Evolutionary conservation across 2,797 vertebrate species (phyloP).

Genomic region (Phrynocephalus guinanensis): DNA sequence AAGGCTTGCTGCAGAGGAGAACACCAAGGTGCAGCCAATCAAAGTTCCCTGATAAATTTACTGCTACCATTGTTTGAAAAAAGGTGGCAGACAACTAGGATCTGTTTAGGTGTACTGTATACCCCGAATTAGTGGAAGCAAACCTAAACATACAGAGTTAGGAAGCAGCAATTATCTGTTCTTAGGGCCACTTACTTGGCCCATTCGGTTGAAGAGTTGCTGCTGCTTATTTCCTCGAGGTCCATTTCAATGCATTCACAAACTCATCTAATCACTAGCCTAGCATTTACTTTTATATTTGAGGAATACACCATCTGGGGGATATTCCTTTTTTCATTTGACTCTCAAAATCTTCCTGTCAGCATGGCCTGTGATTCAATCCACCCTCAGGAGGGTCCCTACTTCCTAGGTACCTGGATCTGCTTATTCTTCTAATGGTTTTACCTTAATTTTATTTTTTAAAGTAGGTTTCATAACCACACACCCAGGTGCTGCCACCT

Average conservation of each 20-base stretch:
- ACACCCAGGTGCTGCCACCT: background rate
- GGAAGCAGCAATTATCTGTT: background rate
- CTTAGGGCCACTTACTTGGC: background rate
- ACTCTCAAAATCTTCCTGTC: background rate
- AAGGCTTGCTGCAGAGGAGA: background rate
- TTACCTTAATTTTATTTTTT: background rate
- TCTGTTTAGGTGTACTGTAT: background rate
- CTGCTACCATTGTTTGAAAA: background rate
- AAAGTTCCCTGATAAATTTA: background rate
- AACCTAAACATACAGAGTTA: background rate
- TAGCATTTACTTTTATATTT: background rate
- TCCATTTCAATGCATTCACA: background rate
- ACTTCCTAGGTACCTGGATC: background rate
- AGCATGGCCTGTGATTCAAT: background rate
- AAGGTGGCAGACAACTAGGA: background rate
- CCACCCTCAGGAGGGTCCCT: no score
- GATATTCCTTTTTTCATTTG: background rate
- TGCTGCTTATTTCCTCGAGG: background rate
- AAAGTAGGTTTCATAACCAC: background rate
- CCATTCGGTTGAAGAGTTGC: background rate
- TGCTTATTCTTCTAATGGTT: background rate
- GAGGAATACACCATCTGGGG: background rate
- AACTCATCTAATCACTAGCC: background rate
- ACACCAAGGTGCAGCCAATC: background rate
- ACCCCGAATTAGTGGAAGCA: background rate